A percentile compares a stretch with the other conserved stretches of the same genome.
phyloP scores from a whole-genome alignment of 2,888 invertebrate species.

The Oscheius onirici region DNA sequence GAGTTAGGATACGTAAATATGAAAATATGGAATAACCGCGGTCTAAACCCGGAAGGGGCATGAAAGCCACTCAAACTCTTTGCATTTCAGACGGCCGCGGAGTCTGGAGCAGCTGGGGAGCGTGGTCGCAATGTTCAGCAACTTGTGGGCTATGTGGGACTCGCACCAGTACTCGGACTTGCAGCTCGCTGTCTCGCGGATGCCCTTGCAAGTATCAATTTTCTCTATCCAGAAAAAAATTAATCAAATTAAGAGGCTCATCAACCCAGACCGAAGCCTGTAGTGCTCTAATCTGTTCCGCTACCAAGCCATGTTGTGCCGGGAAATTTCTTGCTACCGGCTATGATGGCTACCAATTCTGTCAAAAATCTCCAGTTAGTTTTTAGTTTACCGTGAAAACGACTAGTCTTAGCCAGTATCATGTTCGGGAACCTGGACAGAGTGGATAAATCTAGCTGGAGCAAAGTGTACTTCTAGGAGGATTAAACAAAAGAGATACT shows the following conservation, averaged over 20 bases:
- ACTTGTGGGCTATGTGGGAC: conserved; percentile 39
- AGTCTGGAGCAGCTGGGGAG: neutral
- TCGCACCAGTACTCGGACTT: conserved; percentile 30
- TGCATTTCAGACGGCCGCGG: too few relatives aligned
- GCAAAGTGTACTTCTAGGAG: too few relatives aligned
- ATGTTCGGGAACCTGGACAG: too few relatives aligned
- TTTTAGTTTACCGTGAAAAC: too few relatives aligned
- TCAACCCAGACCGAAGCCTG: neutral
- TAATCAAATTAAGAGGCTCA: neutral
- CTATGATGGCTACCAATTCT: neutral
- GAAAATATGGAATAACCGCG: too few relatives aligned
- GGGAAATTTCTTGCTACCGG: neutral
- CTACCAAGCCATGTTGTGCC: neutral
- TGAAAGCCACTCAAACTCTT: too few relatives aligned
- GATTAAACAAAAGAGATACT: too few relatives aligned
- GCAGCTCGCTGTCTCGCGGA: conserved; percentile 33
- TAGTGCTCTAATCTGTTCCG: neutral
- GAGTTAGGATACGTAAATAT: too few relatives aligned
- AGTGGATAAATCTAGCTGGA: too few relatives aligned
- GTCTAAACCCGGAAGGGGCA: too few relatives aligned
- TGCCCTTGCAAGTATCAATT: conserved; percentile 36
- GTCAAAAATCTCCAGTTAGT: neutral
- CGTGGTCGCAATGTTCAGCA: neutral
- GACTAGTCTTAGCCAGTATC: too few relatives aligned
- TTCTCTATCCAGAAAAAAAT: neutral